These are phyloP conservation scores for Bursaphelenchus okinawaensis DNA, from an alignment of 2,888 invertebrate genomes.

Conservation along the genomic window DNA sequence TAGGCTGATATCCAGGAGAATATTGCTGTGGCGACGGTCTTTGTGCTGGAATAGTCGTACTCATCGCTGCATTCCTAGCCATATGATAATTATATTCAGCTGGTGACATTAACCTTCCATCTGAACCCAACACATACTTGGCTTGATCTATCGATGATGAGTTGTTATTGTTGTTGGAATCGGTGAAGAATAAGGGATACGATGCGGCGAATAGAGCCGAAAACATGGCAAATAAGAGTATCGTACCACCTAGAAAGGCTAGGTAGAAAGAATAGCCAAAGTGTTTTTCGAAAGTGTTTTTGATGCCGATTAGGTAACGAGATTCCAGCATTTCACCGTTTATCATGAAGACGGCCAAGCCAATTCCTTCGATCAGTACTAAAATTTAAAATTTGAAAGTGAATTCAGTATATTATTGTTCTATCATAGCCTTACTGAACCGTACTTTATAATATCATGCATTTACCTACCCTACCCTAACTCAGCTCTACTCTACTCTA, in stretches of 20 bases:
- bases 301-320: constrained; percentile 51
- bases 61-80: not conserved
- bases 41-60: not conserved
- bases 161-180: constrained; percentile 15
- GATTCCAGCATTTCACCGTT: constrained; percentile 57
- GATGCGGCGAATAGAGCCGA: constrained; percentile 47
- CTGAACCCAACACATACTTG: constrained; percentile 1
- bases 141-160: not conserved
- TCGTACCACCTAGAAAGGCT: constrained; percentile 42
- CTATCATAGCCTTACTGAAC: no score
- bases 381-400: constrained; percentile 8
- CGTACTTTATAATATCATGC: no score
- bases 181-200: constrained; percentile 39
- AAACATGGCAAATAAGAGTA: constrained; percentile 43
- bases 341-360: constrained; percentile 52
- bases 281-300: constrained; percentile 49
- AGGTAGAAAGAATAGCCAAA: constrained; percentile 56
- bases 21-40: constrained; percentile 9
- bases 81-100: constrained; percentile 2
- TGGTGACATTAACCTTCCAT: not conserved
- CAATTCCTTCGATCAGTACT: constrained; percentile 44
- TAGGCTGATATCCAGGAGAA: constrained; percentile 19
- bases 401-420: no score
- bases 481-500: no score
- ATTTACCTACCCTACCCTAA: no score